A percentile compares a stretch with the other conserved stretches of the same genome.
These are phyloP conservation scores for Maniola jurtina DNA, from an alignment of 1,140 invertebrate genomes.

Conservation along the genomic window DNA sequence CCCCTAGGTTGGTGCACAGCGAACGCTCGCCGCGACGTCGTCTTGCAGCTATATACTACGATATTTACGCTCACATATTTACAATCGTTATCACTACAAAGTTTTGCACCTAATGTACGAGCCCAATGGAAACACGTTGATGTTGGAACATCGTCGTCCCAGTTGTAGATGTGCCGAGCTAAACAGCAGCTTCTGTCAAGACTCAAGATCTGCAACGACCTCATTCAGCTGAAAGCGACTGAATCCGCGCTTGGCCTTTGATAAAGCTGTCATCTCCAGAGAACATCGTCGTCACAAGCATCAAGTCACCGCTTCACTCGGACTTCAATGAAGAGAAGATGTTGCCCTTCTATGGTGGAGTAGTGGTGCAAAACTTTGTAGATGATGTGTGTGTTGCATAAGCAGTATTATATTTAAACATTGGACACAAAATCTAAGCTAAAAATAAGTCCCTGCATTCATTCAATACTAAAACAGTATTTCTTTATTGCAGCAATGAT, in stretches of 20 bases:
- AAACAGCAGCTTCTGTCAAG: conserved; percentile 1
- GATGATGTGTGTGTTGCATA: conserved; percentile 50
- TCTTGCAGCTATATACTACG: conserved; percentile 63
- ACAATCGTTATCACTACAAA: conserved; percentile 68
- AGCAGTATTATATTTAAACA: conserved; percentile 7
- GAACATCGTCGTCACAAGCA: background rate
- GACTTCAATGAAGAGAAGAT: conserved; percentile 12
- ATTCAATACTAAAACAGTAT: conserved; percentile 26
- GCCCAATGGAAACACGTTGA: conserved; percentile 3
- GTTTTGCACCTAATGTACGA: conserved; percentile 65
- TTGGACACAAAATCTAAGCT: background rate
- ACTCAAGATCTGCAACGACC: background rate
- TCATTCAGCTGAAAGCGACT: background rate
- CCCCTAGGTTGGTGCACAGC: conserved; percentile 73
- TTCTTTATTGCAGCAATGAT: conserved; percentile 69
- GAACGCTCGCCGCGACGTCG: conserved; percentile 62
- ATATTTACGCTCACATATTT: conserved; percentile 47
- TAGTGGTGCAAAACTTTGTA: conserved; percentile 79
- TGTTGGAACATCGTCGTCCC: background rate
- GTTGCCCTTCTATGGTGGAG: conserved; percentile 30
- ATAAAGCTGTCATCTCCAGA: background rate
- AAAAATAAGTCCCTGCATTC: conserved; percentile 4
- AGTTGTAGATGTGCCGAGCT: background rate
- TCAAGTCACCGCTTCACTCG: background rate
- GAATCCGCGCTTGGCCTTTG: background rate